A percentile compares a stretch with the other conserved stretches of the same genome.
These are phyloP conservation scores for Arbacia lixula DNA, from an alignment of 53 echinoderm and acorn worm genomes.

Conservation along the genomic window DNA sequence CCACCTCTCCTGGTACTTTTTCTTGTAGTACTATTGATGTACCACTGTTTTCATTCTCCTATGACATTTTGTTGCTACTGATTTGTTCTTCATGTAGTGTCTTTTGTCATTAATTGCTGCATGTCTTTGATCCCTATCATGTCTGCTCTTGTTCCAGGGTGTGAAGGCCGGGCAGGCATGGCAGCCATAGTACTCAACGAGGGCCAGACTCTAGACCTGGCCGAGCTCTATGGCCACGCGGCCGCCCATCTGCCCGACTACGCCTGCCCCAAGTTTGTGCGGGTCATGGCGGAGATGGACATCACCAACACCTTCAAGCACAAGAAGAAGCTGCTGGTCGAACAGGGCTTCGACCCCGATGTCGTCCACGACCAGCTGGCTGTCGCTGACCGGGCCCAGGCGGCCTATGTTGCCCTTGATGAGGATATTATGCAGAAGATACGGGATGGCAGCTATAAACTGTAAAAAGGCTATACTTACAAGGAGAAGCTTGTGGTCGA, in stretches of 20 bases:
- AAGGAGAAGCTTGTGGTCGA: slow-evolving; percentile 67
- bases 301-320: slow-evolving; percentile 83
- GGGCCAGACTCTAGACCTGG: slow-evolving; percentile 35
- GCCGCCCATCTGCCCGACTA: slow-evolving; percentile 68
- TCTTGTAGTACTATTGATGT: too few relatives aligned
- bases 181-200: slow-evolving; percentile 66
- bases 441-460: slow-evolving; percentile 46
- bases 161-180: slow-evolving; percentile 81
- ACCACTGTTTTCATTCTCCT: too few relatives aligned
- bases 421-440: slow-evolving; percentile 23
- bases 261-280: slow-evolving; percentile 81
- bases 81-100: not conserved
- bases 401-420: slow-evolving; percentile 61
- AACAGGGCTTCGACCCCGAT: slow-evolving; percentile 70
- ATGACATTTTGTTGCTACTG: not conserved
- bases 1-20: too few relatives aligned
- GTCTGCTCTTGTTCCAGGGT: not conserved
- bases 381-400: slow-evolving; percentile 46
- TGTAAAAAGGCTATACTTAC: too few relatives aligned
- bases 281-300: slow-evolving; percentile 66
- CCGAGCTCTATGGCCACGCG: slow-evolving; percentile 61
- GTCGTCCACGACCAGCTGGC: slow-evolving; percentile 56
- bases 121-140: too few relatives aligned
- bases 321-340: slow-evolving; percentile 69
- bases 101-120: not conserved